These are phyloP conservation scores for Cartodere bifasciata DNA, from an alignment of 2,888 invertebrate genomes.

Conservation along the genomic window DNA sequence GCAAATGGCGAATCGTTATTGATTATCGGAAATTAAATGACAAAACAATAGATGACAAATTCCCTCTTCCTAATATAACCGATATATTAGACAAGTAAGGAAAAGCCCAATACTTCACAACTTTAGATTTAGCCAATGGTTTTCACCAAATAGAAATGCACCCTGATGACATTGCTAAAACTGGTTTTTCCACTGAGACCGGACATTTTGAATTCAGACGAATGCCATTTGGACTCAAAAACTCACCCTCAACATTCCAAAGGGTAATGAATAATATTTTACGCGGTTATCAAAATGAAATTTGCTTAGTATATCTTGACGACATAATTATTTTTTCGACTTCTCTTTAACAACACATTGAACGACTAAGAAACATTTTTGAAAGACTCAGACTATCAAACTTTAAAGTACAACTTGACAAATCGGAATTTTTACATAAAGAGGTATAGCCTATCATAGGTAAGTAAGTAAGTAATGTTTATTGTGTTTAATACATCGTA, in stretches of 20 bases:
- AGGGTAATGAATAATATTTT: conserved; percentile 18
- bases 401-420: conserved; percentile 16
- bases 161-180: conserved; percentile 19
- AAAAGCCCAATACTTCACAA: conserved; percentile 20
- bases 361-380: conserved; percentile 13
- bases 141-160: conserved; percentile 26
- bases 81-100: conserved; percentile 19
- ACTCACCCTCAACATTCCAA: conserved; percentile 20
- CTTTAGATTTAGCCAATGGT: conserved; percentile 23
- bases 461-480: no score
- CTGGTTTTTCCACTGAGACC: conserved; percentile 20
- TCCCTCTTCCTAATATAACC: conserved; percentile 18
- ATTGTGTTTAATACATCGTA: no score
- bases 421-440: no score
- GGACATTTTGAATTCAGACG: conserved; percentile 20
- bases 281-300: conserved; percentile 11
- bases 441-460: no score
- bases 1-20: conserved; percentile 20
- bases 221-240: conserved; percentile 22
- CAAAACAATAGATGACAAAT: conserved; percentile 19
- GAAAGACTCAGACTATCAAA: conserved; percentile 11
- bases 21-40: no score
- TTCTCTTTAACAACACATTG: conserved; percentile 14
- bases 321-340: conserved; percentile 17
- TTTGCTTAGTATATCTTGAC: conserved; percentile 18